Conservation (phyloP, 1,140 invertebrate species). For the Papilio polyxenes region DNA sequence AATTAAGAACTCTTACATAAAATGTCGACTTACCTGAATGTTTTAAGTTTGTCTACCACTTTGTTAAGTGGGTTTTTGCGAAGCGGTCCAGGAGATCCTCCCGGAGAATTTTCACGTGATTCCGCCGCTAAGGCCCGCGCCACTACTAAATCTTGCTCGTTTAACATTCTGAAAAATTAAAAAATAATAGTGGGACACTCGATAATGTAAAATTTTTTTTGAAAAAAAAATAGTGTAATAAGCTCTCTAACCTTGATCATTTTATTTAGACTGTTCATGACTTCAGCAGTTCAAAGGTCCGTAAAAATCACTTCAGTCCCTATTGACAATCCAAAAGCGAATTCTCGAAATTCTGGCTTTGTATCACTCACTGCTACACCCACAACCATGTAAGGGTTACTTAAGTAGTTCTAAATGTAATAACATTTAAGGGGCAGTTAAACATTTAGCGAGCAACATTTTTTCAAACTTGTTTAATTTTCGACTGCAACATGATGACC, state of each 20-base stretch:
- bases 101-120: slow-evolving; percentile 78
- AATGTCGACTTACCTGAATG: slow-evolving; percentile 79
- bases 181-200: neutral
- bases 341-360: neutral
- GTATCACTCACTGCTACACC: neutral
- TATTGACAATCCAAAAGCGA: neutral
- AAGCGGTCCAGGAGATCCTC: slow-evolving; percentile 80
- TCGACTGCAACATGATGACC: neutral
- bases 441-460: neutral
- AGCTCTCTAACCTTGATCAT: too few relatives aligned
- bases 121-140: slow-evolving; percentile 84
- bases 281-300: too few relatives aligned
- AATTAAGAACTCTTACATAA: neutral
- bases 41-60: slow-evolving; percentile 80
- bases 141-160: slow-evolving; percentile 84
- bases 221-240: too few relatives aligned
- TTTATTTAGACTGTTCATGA: too few relatives aligned
- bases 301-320: too few relatives aligned
- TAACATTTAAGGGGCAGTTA: neutral
- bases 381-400: neutral
- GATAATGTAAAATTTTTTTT: neutral
- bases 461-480: neutral
- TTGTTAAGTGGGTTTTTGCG: slow-evolving; percentile 77
- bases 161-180: slow-evolving; percentile 73
- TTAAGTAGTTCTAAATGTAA: neutral